Conservation (phyloP, 2,797 vertebrate species). For the Adelosebastes latens region DNA sequence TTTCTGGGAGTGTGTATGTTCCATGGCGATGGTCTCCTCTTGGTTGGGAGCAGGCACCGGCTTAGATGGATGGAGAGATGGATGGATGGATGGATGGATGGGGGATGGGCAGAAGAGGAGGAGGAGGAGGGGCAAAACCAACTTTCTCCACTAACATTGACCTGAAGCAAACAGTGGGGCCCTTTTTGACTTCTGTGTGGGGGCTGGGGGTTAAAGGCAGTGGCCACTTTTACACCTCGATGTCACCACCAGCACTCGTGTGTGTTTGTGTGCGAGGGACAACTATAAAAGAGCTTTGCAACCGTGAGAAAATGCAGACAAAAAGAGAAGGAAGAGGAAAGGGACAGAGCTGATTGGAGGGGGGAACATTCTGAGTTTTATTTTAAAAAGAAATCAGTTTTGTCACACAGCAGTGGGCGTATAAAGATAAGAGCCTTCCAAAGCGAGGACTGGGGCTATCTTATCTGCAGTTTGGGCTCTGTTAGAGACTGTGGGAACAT, state of each 20-base stretch:
- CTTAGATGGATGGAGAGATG: slow-evolving; percentile 11
- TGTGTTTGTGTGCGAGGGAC: not conserved
- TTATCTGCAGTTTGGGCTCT: slow-evolving; percentile 57
- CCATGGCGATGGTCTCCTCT: slow-evolving; percentile 2
- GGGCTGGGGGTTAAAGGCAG: slow-evolving; percentile 33
- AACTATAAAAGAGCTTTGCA: slow-evolving; percentile 21
- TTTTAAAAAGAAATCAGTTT: slow-evolving; percentile 30
- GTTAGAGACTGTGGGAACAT: slow-evolving; percentile 59
- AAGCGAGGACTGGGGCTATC: slow-evolving; percentile 28
- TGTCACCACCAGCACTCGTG: slow-evolving; percentile 31
- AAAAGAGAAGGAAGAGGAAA: slow-evolving; percentile 5
- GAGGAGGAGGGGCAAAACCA: slow-evolving; percentile 33
- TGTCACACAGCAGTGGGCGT: slow-evolving; percentile 31
- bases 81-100: slow-evolving; percentile 20
- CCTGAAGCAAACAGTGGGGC: slow-evolving; percentile 63
- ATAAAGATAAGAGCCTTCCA: slow-evolving; percentile 42
- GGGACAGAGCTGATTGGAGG: not conserved
- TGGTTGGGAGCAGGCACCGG: slow-evolving; percentile 9
- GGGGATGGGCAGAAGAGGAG: slow-evolving; percentile 20
- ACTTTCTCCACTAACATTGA: slow-evolving; percentile 70
- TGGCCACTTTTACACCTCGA: slow-evolving; percentile 60
- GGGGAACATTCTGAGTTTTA: slow-evolving; percentile 14
- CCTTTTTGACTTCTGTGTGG: slow-evolving; percentile 43
- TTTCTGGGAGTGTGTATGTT: slow-evolving; percentile 7
- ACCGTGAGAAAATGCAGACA: slow-evolving; percentile 18